A percentile compares a stretch with the other conserved stretches of the same genome.
Conservation (phyloP, 2,797 vertebrate species). For the Myotis findleyi region DNA sequence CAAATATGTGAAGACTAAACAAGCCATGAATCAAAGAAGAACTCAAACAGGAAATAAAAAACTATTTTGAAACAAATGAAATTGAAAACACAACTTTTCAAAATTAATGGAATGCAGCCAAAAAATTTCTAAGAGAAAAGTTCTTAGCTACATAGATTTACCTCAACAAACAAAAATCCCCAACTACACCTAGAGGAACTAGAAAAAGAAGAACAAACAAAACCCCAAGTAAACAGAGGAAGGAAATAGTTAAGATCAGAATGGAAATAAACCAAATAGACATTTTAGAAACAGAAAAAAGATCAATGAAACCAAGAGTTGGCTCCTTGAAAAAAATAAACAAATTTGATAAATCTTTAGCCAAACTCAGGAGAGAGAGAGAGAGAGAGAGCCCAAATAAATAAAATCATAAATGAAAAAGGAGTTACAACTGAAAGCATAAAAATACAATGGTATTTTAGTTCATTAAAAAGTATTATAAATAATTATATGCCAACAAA, state of each 20-base stretch:
- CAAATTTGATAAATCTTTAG: background rate
- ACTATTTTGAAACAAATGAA: background rate
- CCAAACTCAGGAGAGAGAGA: background rate
- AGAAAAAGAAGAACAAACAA: background rate
- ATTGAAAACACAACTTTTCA: background rate
- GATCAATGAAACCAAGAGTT: background rate
- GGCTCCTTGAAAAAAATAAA: background rate
- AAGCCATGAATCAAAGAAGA: background rate
- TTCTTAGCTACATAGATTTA: background rate
- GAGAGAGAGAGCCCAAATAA: background rate
- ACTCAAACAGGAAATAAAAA: background rate
- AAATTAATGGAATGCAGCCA: background rate
- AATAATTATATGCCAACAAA: background rate
- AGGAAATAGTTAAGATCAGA: background rate
- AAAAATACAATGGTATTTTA: background rate
- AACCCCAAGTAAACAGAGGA: background rate
- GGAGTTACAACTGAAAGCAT: background rate
- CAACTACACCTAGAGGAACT: background rate
- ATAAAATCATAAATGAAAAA: background rate
- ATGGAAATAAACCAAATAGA: background rate
- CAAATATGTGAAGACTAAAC: background rate
- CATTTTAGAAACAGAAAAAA: background rate
- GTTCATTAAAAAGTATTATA: background rate
- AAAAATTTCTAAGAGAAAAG: background rate
- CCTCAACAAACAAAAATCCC: background rate